Percentiles rank a stretch among this genome's conserved stretches.
Evolutionary conservation across 2,797 vertebrate species (phyloP).

Genomic region (Galagoides demidoff): DNA sequence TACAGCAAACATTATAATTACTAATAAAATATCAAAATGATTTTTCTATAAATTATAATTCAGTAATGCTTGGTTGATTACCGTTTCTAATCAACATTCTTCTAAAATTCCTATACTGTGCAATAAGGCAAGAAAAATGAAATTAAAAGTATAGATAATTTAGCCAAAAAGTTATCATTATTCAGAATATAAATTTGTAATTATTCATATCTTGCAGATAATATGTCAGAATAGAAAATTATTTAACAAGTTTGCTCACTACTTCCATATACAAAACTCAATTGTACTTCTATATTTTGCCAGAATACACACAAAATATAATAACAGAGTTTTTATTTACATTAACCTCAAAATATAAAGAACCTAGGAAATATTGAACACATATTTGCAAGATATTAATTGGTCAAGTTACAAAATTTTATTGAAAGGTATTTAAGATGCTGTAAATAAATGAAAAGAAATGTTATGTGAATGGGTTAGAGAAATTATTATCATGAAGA

Average conservation of each 20-base stretch:
- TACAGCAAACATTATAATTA: neutral
- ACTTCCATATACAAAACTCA: neutral
- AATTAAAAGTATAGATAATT: neutral
- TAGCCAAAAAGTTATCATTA: neutral
- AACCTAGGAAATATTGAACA: neutral
- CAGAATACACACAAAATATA: neutral
- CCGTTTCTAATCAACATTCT: neutral
- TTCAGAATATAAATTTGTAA: neutral
- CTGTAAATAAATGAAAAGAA: neutral
- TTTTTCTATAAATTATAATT: neutral
- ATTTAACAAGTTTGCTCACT: neutral
- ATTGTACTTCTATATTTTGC: neutral
- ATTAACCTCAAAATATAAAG: neutral
- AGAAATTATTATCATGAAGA: neutral
- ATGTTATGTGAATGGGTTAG: neutral
- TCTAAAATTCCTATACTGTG: neutral
- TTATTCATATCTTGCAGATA: neutral
- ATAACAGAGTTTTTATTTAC: neutral
- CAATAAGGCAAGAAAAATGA: neutral
- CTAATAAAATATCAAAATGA: neutral
- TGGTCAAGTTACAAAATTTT: neutral
- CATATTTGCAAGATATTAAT: neutral
- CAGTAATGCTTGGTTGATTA: neutral
- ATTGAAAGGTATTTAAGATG: neutral
- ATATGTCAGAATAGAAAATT: neutral